Evolutionary conservation across 2,888 invertebrate genomes (phyloP), one percentile per base, ranked within the genome.

Genomic region (Clanis bilineata): DNA sequence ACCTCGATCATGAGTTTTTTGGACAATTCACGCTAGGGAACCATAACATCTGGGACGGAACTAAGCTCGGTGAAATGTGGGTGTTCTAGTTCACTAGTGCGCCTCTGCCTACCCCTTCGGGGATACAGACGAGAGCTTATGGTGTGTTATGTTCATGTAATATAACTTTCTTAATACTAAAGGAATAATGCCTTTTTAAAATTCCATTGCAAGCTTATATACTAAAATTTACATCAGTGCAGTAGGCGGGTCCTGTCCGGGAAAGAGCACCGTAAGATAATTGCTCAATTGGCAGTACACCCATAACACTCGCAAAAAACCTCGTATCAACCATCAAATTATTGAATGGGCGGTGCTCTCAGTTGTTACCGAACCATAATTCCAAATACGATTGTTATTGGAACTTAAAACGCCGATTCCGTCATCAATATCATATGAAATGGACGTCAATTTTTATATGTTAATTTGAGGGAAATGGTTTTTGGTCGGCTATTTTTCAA

Each of bases 271-370:
- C 23, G 23, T n/a, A 47, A 38, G 38, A 56, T 56, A 56, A 56
- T 56, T 56, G 38, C 38, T 56, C 55, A 56, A 56, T 56, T 56
- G 38, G 23, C 38, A 23, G 21, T 32, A 56, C 55, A 22, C 38
- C 15, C 38, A 56, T 38, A 56, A 56, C 9, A 10, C 22, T 12
- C 21, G 23, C 45, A 45, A 56, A 56, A 56, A 56, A 56, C 55
- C 55, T 39, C 55, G 55, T 56, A 56, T 56, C 55, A 39, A 56
- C 55, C 55, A 56, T 56, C 55, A 56, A 56, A 56, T 56, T 56
- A 56, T 56, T 56, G 55, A 36, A 56, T 56, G 55, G 55, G 55
- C 55, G 55, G 55, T 22, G 2, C 38, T 36, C 22, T 18, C n/a
- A 2, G 21, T 38, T 56, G 55, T 56, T 38, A 23, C 38, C 22